Percentiles rank a stretch among this genome's conserved stretches.
These are phyloP conservation scores for Cryptoleucopteryx plumbea DNA, from an alignment of 2,113 vertebrate species.

Conservation along the genomic window DNA sequence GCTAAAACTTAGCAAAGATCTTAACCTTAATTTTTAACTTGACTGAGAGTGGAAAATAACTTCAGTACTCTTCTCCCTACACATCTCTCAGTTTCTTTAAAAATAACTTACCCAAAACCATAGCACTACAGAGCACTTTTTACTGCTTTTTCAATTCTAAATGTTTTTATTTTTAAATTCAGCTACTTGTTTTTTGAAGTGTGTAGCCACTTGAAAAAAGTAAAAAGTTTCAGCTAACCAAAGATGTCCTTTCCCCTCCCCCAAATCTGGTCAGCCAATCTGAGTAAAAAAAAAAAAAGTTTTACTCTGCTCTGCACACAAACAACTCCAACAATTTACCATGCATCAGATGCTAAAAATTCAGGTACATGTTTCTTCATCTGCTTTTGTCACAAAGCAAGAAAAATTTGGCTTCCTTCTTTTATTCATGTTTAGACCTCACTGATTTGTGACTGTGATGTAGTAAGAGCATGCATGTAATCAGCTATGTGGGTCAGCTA, in stretches of 20 bases:
- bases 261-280: background rate
- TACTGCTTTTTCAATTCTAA: background rate
- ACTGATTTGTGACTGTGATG: background rate
- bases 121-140: background rate
- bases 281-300: background rate
- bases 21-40: background rate
- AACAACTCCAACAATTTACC: background rate
- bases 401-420: background rate
- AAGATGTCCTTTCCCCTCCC: background rate
- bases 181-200: background rate
- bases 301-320: background rate
- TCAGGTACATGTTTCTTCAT: background rate
- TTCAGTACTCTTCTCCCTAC: background rate
- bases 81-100: background rate
- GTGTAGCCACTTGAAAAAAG: background rate
- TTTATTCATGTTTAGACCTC: background rate
- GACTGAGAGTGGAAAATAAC: background rate
- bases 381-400: background rate
- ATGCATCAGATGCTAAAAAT: background rate
- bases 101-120: background rate
- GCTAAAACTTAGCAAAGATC: background rate
- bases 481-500: background rate
- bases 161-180: background rate
- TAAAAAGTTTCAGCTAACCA: background rate
- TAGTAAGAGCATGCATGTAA: background rate